phyloP scores from a whole-genome alignment of 53 echinoderm and acorn worm species.

The Holothuria scabra region DNA sequence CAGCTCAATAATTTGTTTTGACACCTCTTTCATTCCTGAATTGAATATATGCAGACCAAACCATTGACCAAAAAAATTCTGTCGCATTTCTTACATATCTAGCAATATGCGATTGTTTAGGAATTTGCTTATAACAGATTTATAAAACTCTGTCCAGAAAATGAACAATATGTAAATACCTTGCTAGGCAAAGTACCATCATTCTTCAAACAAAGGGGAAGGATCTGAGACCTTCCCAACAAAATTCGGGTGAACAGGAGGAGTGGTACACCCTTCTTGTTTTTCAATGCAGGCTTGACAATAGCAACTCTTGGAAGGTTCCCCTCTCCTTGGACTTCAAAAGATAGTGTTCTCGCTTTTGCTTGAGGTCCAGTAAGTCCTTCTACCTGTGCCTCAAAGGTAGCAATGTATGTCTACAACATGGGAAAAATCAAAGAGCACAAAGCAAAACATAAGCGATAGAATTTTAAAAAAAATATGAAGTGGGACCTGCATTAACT shows the following conservation, averaged over 20 bases:
- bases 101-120: too few species aligned
- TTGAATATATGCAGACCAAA: too few species aligned
- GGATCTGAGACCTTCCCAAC: slow-evolving; percentile 72
- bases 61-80: too few species aligned
- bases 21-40: too few species aligned
- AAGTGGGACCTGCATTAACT: too few species aligned
- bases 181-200: slow-evolving; percentile 98
- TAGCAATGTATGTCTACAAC: slow-evolving; percentile 82
- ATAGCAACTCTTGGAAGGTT: slow-evolving; percentile 88
- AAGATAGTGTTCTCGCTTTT: slow-evolving; percentile 87
- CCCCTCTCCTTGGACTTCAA: slow-evolving; percentile 98
- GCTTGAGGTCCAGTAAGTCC: slow-evolving; percentile 82
- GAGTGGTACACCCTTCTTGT: slow-evolving; percentile 94
- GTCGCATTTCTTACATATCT: not conserved
- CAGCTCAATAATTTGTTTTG: too few species aligned
- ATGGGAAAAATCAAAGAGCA: too few species aligned
- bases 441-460: too few species aligned
- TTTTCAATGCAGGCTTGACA: slow-evolving; percentile 82
- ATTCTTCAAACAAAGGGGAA: slow-evolving; percentile 87
- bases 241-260: slow-evolving; percentile 87
- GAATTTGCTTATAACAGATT: not conserved
- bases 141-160: not conserved
- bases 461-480: too few species aligned
- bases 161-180: slow-evolving; percentile 13
- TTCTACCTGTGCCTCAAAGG: slow-evolving; percentile 89